These are phyloP conservation scores for Galendromus occidentalis DNA, from an alignment of 1,140 invertebrate species.

Conservation along the genomic window DNA sequence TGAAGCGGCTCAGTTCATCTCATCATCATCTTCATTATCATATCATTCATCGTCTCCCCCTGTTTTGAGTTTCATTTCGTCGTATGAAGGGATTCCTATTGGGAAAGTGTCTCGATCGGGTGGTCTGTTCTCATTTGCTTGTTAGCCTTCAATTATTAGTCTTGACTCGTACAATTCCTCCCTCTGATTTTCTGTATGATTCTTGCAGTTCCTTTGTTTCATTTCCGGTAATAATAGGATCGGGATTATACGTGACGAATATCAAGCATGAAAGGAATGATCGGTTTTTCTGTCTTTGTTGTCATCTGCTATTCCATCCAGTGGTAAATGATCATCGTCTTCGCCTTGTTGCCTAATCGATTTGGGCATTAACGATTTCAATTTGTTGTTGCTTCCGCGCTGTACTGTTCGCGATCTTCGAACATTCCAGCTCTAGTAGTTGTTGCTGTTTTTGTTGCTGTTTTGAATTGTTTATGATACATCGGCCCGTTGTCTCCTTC, in stretches of 20 bases:
- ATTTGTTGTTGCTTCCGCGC: background rate
- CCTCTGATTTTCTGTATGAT: too few species aligned
- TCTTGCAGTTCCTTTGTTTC: too few species aligned
- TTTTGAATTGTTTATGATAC: background rate
- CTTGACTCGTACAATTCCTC: too few species aligned
- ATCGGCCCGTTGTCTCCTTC: too few species aligned
- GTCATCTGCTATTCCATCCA: background rate
- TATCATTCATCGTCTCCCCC: background rate
- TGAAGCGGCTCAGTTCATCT: background rate
- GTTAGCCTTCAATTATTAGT: background rate
- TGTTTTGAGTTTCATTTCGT: background rate
- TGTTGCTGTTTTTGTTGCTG: background rate
- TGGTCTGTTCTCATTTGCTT: background rate
- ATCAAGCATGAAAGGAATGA: background rate
- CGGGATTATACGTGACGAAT: too few species aligned
- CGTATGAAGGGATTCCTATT: background rate
- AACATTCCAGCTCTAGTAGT: background rate
- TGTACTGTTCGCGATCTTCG: background rate
- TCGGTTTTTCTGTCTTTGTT: conserved; percentile 2
- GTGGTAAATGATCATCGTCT: background rate
- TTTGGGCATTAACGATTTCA: background rate
- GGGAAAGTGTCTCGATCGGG: too few species aligned
- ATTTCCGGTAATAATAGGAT: too few species aligned
- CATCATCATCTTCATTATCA: background rate
- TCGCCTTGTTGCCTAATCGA: background rate